Evolutionary conservation across 1,140 invertebrate genomes (phyloP).

Genomic region (Drosophila ercepeae): DNA sequence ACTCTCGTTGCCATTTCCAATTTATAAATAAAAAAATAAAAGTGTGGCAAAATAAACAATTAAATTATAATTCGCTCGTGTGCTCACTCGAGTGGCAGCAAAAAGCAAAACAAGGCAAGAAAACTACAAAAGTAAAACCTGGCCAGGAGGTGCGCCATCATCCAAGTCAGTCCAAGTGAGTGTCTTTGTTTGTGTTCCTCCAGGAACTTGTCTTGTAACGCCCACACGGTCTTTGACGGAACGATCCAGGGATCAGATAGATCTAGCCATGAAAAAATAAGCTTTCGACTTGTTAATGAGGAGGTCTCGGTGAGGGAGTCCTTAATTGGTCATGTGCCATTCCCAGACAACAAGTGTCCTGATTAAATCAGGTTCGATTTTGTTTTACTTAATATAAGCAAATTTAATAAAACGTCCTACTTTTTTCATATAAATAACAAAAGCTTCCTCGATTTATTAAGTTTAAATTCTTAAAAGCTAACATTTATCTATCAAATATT

Average conservation of each 20-base stretch:
- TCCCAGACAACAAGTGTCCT: slow-evolving; percentile 58
- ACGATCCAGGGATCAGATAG: slow-evolving; percentile 23
- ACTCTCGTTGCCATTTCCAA: slow-evolving; percentile 63
- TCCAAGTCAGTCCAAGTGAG: slow-evolving; percentile 29
- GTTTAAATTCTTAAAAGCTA: no score
- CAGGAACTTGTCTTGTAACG: slow-evolving; percentile 37
- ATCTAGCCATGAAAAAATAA: not conserved
- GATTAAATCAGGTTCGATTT: not conserved
- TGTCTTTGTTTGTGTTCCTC: slow-evolving; percentile 10
- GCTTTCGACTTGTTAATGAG: slow-evolving; percentile 56
- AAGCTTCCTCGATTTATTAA: no score
- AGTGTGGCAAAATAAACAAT: slow-evolving; percentile 67
- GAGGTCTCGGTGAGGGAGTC: slow-evolving; percentile 11
- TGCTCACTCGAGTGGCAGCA: slow-evolving; percentile 13
- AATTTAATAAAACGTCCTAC: no score
- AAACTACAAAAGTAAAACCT: not conserved
- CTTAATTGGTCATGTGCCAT: slow-evolving; percentile 43
- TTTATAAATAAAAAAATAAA: slow-evolving; percentile 51
- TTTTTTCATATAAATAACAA: no score
- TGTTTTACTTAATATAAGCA: no score
- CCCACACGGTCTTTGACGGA: slow-evolving; percentile 24
- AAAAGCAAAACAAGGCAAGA: not conserved
- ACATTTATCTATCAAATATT: no score
- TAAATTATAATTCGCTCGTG: slow-evolving; percentile 58
- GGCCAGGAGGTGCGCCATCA: slow-evolving; percentile 44